A percentile compares a stretch with the other conserved stretches of the same genome.
phyloP scores from a whole-genome alignment of 2,113 vertebrate genomes.

The Eubucco bourcierii region DNA sequence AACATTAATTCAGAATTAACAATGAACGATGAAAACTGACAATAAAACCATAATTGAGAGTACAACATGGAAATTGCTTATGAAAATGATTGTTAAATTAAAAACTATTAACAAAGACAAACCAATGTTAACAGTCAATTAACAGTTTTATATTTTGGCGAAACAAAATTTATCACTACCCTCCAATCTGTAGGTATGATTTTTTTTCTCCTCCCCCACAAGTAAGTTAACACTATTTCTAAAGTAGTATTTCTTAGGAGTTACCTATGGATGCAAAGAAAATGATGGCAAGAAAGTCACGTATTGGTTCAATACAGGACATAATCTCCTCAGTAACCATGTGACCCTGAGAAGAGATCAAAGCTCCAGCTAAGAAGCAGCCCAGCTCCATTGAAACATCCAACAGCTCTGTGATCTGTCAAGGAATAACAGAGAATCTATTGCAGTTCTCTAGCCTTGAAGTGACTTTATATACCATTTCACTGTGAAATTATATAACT shows the following conservation, averaged over 20 bases:
- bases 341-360: slow-evolving; percentile 95
- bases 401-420: slow-evolving; percentile 90
- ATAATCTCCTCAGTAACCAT: slow-evolving; percentile 89
- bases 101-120: neutral
- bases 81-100: neutral
- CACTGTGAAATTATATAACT: neutral
- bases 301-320: slow-evolving; percentile 90
- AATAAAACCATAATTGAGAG: neutral
- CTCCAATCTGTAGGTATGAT: neutral
- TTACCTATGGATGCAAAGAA: slow-evolving; percentile 98
- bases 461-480: neutral
- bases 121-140: neutral
- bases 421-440: slow-evolving; percentile 1
- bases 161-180: neutral
- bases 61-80: neutral
- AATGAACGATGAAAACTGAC: neutral
- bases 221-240: neutral
- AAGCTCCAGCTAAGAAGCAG: slow-evolving; percentile 93
- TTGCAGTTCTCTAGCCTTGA: neutral
- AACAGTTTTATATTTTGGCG: neutral
- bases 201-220: neutral
- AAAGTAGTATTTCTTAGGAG: neutral
- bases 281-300: slow-evolving; percentile 95
- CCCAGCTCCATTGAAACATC: slow-evolving; percentile 97
- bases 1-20: neutral